These are phyloP conservation scores for Sylvia borin DNA, from an alignment of 2,797 vertebrate species.

Conservation along the genomic window DNA sequence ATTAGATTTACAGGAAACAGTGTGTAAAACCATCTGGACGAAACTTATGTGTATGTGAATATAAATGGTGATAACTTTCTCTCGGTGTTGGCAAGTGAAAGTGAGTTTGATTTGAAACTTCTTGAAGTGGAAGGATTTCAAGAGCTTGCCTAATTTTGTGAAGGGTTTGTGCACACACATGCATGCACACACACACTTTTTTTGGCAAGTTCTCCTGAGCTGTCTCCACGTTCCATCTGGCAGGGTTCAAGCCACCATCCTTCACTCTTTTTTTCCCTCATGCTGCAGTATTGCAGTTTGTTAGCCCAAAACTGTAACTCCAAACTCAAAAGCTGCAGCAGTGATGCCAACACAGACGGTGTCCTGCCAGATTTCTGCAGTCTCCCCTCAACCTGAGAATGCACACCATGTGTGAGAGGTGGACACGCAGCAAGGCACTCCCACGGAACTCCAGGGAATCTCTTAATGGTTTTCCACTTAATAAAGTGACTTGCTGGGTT, in stretches of 20 bases:
- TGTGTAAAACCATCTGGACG: not conserved
- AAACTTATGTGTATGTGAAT: not conserved
- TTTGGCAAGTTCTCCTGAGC: constrained; percentile 24
- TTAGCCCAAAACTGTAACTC: not conserved
- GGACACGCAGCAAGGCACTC: not conserved
- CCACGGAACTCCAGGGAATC: not conserved
- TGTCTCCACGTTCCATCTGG: constrained; percentile 35
- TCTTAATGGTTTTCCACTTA: not conserved
- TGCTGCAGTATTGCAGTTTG: not conserved
- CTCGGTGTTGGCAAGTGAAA: not conserved
- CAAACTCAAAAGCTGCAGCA: not conserved
- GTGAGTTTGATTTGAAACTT: not conserved
- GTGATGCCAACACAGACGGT: not conserved
- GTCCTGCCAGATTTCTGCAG: not conserved
- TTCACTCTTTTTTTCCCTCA: not conserved
- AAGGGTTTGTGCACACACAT: not conserved
- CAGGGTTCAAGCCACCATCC: not conserved
- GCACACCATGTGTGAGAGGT: not conserved
- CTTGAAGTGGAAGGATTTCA: constrained; percentile 15
- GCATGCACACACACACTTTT: not conserved
- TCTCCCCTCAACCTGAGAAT: not conserved
- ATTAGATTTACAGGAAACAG: not conserved
- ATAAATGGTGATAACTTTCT: not conserved
- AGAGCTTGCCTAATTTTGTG: constrained; percentile 1
- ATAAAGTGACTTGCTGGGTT: not conserved